Evolutionary conservation across 2,113 vertebrate species (phyloP), one percentile per base, ranked within the genome.

Genomic region (Sterrhoptilus dennistouni): DNA sequence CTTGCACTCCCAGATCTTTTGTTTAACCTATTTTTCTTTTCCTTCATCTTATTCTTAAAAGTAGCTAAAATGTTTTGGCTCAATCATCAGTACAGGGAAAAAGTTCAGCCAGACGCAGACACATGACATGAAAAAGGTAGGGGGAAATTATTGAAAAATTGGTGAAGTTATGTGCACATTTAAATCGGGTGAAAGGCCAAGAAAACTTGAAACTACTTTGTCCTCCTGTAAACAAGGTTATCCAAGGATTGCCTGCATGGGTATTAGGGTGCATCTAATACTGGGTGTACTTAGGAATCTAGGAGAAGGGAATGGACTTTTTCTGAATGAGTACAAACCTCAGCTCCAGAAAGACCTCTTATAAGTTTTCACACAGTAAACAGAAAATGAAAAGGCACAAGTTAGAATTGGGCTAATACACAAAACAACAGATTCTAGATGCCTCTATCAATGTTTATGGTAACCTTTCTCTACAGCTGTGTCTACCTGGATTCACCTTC

Each of bases 271-370:
- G 24, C 19, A 19, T 70, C 8, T 90, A 49, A 65, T 10, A 61
- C 10, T 72, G 14, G 3, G 3, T 11, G 14, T 65, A 68, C 40
- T 76, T 60, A 52, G 56, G 36, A 44, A 44, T 57, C 14, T 12
- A 44, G 16, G 21, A 53, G 7, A 64, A 77, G 12, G 40, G 12
- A 49, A 53, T 0, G 0, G 36, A 49, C 5, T 27, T 77, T 57
- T 84, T 42, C 64, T 61, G 16, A 16, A 49, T 1, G 0, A n/a
- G 12, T 57, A 44, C 45, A 87, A 61, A 77, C 11, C 9, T 60
- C 50, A 87, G 15, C 23, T 69, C 18, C 45, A 25, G 19, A 47
- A 54, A 64, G 35, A 45, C 12, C 1, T 59, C 54, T 57, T 35
- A 6, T 4, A 33, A 21, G 6, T 68, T 84, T 87, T 56, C 50